A percentile compares a stretch with the other conserved stretches of the same genome.
Conservation (phyloP, 92 coral and sea anemone genomes). For the Palythoa caribaeorum region DNA sequence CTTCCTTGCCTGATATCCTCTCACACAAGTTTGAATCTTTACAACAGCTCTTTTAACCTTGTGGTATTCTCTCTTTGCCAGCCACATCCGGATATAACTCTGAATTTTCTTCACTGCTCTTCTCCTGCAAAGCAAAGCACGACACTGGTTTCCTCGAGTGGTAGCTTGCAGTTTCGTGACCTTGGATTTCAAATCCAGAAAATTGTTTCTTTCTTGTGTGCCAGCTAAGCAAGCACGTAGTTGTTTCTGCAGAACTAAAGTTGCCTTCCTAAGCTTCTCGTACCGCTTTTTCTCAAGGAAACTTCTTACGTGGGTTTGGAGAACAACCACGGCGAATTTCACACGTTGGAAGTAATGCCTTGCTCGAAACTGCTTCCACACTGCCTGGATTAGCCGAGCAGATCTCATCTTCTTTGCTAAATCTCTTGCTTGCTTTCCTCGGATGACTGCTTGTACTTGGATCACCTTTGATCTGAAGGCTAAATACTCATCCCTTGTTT, state of each 20-base stretch:
- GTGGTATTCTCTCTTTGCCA: slow-evolving; percentile 48
- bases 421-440: slow-evolving; percentile 61
- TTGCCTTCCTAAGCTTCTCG: slow-evolving; percentile 62
- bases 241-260: slow-evolving; percentile 72
- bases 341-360: slow-evolving; percentile 50
- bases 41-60: slow-evolving; percentile 59
- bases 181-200: slow-evolving; percentile 50
- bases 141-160: slow-evolving; percentile 72
- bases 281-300: slow-evolving; percentile 71
- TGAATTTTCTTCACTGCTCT: slow-evolving; percentile 77
- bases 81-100: slow-evolving; percentile 56
- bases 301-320: slow-evolving; percentile 69
- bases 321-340: slow-evolving; percentile 43
- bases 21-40: slow-evolving; percentile 66
- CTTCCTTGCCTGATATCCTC: slow-evolving; percentile 49
- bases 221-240: slow-evolving; percentile 47
- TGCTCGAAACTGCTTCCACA: slow-evolving; percentile 62
- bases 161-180: slow-evolving; percentile 74
- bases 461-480: slow-evolving; percentile 64
- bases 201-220: slow-evolving; percentile 58
- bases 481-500: slow-evolving; percentile 58
- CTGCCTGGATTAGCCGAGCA: slow-evolving; percentile 76
- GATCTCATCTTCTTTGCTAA: slow-evolving; percentile 54
- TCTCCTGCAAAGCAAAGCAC: slow-evolving; percentile 54
- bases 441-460: slow-evolving; percentile 73